These are phyloP conservation scores for Hyles lineata DNA, from an alignment of 2,888 invertebrate genomes.

Conservation along the genomic window DNA sequence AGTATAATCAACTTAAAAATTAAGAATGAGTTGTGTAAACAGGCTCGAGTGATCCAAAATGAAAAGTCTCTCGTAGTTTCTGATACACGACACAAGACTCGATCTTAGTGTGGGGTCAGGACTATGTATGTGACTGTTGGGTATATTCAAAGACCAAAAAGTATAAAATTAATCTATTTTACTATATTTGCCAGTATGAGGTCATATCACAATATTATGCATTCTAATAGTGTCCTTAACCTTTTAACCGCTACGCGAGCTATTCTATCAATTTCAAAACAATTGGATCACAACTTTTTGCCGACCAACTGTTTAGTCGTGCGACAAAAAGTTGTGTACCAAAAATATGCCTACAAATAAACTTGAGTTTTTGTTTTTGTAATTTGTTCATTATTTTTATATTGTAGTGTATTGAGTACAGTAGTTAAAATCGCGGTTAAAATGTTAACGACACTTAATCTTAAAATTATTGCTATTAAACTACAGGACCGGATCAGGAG, in stretches of 20 bases:
- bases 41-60: no score
- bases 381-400: background rate
- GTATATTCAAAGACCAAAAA: no score
- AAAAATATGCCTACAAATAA: background rate
- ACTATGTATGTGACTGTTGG: no score
- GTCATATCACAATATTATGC: slow-evolving; percentile 21
- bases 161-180: background rate
- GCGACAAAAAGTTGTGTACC: background rate
- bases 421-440: background rate
- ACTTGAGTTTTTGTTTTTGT: background rate
- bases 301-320: background rate
- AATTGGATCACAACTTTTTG: background rate
- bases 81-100: no score
- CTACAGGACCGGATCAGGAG: slow-evolving; percentile 14
- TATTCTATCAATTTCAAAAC: background rate
- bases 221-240: background rate
- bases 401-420: background rate
- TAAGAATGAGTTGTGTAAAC: no score
- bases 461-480: slow-evolving; percentile 12
- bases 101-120: no score
- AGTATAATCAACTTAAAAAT: no score
- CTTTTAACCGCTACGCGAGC: background rate
- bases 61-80: no score
- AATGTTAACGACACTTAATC: background rate
- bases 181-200: background rate